Evolutionary conservation across 2,797 vertebrate species (phyloP).

Genomic region (Enteromius paludinosus): DNA sequence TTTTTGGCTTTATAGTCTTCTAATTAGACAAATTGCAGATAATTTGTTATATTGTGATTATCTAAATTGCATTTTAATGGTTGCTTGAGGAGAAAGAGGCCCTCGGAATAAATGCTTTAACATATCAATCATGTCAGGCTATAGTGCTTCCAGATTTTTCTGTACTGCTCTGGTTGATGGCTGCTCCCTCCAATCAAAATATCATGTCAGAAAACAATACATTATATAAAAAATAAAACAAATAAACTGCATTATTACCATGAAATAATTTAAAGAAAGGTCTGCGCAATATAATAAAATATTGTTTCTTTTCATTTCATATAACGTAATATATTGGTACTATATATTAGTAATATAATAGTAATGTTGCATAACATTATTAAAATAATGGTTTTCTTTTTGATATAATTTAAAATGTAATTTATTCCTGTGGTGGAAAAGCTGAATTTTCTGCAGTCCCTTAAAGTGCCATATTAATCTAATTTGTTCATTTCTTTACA

Average conservation of each 20-base stretch:
- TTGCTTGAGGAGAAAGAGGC: slow-evolving; percentile 25
- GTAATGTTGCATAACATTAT: not conserved
- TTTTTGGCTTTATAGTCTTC: slow-evolving; percentile 16
- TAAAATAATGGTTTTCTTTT: not conserved
- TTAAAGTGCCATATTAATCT: not conserved
- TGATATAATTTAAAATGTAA: not conserved
- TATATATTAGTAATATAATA: not conserved
- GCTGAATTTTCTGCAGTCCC: not conserved
- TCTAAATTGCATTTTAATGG: slow-evolving; percentile 41
- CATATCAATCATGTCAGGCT: not conserved
- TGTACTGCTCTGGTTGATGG: not conserved
- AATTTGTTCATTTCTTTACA: not conserved
- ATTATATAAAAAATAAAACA: not conserved
- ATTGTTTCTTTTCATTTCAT: too few species aligned
- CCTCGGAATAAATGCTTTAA: not conserved
- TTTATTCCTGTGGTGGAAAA: not conserved
- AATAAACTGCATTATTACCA: not conserved
- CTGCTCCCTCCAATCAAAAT: not conserved
- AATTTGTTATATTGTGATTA: slow-evolving; percentile 32
- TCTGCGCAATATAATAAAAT: not conserved
- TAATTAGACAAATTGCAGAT: slow-evolving; percentile 35
- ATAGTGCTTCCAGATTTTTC: not conserved
- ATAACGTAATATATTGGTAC: too few species aligned
- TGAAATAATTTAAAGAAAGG: not conserved
- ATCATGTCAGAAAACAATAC: not conserved